Base-by-base conservation (phyloP, 1,140 invertebrate species). In the Phenacoccus solenopsis region DNA sequence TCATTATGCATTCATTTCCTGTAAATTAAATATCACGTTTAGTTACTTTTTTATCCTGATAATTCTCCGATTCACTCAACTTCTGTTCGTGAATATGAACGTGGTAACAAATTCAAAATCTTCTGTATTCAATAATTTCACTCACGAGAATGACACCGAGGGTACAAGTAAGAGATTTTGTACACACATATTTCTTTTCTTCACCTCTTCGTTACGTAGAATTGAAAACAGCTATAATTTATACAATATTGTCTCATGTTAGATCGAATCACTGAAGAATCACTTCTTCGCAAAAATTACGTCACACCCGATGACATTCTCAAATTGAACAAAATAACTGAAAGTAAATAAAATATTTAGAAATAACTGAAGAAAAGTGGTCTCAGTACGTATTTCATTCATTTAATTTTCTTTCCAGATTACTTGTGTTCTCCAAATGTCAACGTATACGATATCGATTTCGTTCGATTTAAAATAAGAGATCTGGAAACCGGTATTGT, bases 381-480 rank as follows among this genome's bases (percentile, higher is more conserved):
- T 28, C 10, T 56, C 32, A 5, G n/a, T 56, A n/a, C 21, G 22
- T 9, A 16, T 30, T 35, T 22, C 25, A 68, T 16, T 68, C 7
- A 72, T 30, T 72, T 72, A 9, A 70, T 71, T 68, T 56, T 69
- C 56, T 70, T 16, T 73, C 68, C 76, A 91, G 90, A 84, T 75
- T 99, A 98, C 79, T 82, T 98, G 32, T 98, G 95, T 78, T 87
- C 89, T 71, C 90, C 93, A 21, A 93, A 97, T 76, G 95, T 93
- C 24, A 99, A 98, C 81, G 84, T 96, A 69, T 98, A 94, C 81
- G 93, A 97, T 74, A 98, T 99, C 77, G 96, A 98, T 79, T 99
- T 99, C 80, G 96, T 94, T 28, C 84, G 93, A 73, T 99, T 98
- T 80, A 96, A 97, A 83, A 94, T 99, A 72, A 82, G 96, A 70